These are phyloP conservation scores for Heliocidaris tuberculata DNA, from an alignment of 35 echinoderm and acorn worm species.

Conservation along the genomic window DNA sequence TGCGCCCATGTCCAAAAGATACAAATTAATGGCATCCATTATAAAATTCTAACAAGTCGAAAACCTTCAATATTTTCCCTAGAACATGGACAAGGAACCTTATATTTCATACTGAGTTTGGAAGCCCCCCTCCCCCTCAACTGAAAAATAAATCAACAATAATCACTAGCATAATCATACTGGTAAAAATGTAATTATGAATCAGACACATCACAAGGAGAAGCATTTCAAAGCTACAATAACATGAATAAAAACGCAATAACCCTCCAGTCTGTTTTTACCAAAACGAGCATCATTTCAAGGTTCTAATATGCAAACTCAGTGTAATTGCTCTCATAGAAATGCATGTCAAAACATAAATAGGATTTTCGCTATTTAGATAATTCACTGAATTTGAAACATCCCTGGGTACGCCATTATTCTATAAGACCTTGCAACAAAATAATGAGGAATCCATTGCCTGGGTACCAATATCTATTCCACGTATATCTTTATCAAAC, in stretches of 20 bases:
- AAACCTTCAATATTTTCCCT: no score
- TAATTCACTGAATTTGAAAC: background rate
- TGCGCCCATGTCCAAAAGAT: no score
- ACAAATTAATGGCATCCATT: no score
- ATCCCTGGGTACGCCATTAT: background rate
- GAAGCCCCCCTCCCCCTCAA: background rate
- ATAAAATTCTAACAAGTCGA: no score
- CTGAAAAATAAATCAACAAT: background rate
- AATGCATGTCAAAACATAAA: background rate
- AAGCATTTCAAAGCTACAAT: background rate
- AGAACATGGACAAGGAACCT: no score
- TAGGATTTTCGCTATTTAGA: background rate
- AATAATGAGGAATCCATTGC: background rate
- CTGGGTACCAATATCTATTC: background rate
- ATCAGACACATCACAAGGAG: background rate
- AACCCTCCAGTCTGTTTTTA: background rate
- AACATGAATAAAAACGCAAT: constrained; percentile 5
- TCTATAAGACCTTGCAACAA: background rate
- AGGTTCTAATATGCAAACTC: background rate
- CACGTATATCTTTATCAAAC: background rate
- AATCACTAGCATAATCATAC: background rate
- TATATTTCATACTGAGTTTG: no score
- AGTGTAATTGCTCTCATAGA: background rate
- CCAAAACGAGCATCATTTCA: background rate
- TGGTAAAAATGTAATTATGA: background rate